phyloP scores from a whole-genome alignment of 2,797 vertebrate species.

The Alauda arvensis region DNA sequence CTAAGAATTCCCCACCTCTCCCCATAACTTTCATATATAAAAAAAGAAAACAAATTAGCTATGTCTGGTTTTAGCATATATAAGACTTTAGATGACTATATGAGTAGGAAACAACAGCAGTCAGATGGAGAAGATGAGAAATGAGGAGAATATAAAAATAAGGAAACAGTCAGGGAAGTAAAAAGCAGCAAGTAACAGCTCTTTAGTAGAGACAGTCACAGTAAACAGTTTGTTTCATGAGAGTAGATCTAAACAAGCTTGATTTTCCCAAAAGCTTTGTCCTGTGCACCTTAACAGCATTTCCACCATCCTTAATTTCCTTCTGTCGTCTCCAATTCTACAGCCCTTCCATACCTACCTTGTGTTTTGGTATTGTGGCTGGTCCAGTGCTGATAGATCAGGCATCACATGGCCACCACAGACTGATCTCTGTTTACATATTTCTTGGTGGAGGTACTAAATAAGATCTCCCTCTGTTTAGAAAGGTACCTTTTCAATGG shows the following conservation, averaged over 20 bases:
- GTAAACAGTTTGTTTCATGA: neutral
- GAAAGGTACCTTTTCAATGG: neutral
- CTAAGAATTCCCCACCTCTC: neutral
- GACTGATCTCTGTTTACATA: neutral
- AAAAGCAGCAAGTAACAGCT: neutral
- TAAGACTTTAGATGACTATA: neutral
- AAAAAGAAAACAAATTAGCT: neutral
- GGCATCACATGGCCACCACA: neutral
- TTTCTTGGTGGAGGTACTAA: neutral
- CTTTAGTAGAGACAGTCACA: neutral
- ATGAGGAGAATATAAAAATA: neutral
- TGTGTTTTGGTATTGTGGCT: neutral
- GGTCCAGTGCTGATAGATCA: neutral
- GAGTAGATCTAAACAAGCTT: neutral
- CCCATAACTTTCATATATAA: neutral
- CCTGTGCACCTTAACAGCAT: neutral
- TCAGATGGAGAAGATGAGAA: neutral
- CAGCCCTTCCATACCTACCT: neutral
- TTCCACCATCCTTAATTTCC: neutral
- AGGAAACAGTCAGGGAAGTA: neutral
- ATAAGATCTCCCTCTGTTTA: neutral
- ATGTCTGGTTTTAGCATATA: neutral
- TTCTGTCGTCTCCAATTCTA: neutral
- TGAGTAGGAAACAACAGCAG: neutral
- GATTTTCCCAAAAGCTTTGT: neutral